These are phyloP conservation scores for Thereuonema tuberculata DNA, from an alignment of 1,140 invertebrate species.

Conservation along the genomic window DNA sequence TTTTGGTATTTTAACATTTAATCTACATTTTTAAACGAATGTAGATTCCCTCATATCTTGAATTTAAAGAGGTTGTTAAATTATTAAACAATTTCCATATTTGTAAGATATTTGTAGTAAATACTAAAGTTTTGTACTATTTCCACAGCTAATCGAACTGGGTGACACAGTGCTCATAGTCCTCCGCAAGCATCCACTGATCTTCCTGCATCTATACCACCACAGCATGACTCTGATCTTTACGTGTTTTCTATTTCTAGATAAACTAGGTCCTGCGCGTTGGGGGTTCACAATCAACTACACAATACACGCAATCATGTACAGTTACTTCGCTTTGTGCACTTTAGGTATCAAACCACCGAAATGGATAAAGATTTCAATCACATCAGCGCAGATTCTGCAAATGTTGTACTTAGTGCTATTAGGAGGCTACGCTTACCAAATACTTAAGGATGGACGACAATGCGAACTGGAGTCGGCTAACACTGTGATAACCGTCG, in stretches of 20 bases:
- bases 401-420: too few species aligned
- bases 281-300: slow-evolving; percentile 43
- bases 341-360: slow-evolving; percentile 35
- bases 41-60: too few species aligned
- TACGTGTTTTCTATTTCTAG: slow-evolving; percentile 40
- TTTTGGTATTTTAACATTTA: too few species aligned
- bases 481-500: too few species aligned
- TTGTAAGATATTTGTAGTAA: too few species aligned
- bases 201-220: slow-evolving; percentile 31
- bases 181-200: slow-evolving; percentile 37
- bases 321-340: slow-evolving; percentile 37
- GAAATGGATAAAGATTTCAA: slow-evolving; percentile 34
- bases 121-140: slow-evolving; percentile 39
- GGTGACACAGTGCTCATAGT: slow-evolving; percentile 43
- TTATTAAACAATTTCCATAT: too few species aligned
- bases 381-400: slow-evolving; percentile 39
- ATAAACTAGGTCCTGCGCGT: slow-evolving; percentile 31
- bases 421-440: too few species aligned
- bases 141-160: slow-evolving; percentile 40
- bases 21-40: too few species aligned
- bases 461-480: too few species aligned
- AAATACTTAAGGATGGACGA: too few species aligned
- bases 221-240: slow-evolving; percentile 30
- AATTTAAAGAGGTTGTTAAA: too few species aligned
- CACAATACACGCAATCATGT: slow-evolving; percentile 36